Base-by-base conservation (phyloP, 2,113 vertebrate genomes). In the Equus quagga region DNA sequence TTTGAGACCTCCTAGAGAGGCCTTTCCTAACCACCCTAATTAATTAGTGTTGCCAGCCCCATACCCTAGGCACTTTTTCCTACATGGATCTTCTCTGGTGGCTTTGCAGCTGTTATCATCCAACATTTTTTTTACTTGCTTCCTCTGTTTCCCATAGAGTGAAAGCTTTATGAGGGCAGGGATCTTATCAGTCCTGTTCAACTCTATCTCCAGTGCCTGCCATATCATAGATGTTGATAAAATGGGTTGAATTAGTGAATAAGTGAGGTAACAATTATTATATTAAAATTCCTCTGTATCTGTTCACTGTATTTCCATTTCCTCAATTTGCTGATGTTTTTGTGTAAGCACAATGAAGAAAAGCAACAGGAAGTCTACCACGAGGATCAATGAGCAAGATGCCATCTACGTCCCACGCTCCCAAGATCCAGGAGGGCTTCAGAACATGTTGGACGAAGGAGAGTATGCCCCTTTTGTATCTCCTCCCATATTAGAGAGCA, bases 401-500 rank as follows among this genome's bases (percentile, higher is more conserved):
- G 64, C 54, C 58, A 15, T 75, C 88, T 80, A 44, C 26, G 5
- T 31, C 73, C 58, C 58, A 33, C 73, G 94, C 19, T 54, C 58
- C 4, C 51, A 36, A 0, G 3, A 41, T 7, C 89, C 64, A 14
- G 96, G 95, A 96, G 83, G 97, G 10, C 97, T 98, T 90, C 97
- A 97, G 62, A 98, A 64, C 73, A 94, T 97, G 87, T 65, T 98
- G 92, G 60, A 97, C 31, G 94, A 69, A 86, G 98, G 98, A 93
- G 98, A 98, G 44, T 98, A 98, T 33, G 79, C 76, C 36, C 92
- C 95, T 41, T 98, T 98, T 84, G 67, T 85, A 10, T 98, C 97
- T 69, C 91, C 91, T 94, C 97, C 92, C 82, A 91, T 98, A 51
- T 80, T 99, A 24, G 98, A 99, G 49, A 98, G 98, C 95, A 99